Base-by-base conservation (phyloP, 2,888 invertebrate species). In the Ligdia adustata region DNA sequence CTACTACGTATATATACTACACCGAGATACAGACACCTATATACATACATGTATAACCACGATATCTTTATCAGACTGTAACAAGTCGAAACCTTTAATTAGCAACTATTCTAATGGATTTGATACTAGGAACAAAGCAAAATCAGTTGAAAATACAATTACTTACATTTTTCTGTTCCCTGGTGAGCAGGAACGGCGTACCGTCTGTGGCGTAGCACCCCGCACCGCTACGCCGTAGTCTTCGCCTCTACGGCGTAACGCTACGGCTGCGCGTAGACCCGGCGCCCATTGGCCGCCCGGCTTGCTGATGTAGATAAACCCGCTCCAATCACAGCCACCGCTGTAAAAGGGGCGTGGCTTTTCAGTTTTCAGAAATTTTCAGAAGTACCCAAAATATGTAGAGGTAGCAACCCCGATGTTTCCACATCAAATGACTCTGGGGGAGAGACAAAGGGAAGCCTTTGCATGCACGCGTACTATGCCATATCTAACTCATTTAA, bases 301-400 rank as follows among this genome's bases (percentile, higher is more conserved):
- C 59, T 60, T 70, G 69, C 79, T 63, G 76, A 80, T 76, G 76
- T 82, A 78, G 78, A 73, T 67, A 62, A 60, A 64, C 52, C 60
- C 57, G 71, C 60, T 62, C 89, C 88, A 89, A 90, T 89, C 72
- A 65, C 70, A 52, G 66, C 57, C 62, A 51, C 49, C 57, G 51
- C 85, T 85, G 80, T 75, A 85, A 84, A n/a, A 75, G 75, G 74
- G 89, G 89, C 82, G 88, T 75, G 70, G 82, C 73, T 79, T 77
- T 75, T 72, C 64, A 81, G 78, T 75, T 87, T 89, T 88, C 90
- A 79, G 89, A 87, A 87, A 82, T 76, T 85, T 88, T 85, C 86
- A 87, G 87, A 65, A 75, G 67, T 59, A 67, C 73, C 71, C 71
- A 79, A 81, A 79, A 76, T 72, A 60, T 59, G 46, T 77, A 75